These are phyloP conservation scores for Silurus asotus DNA, from an alignment of 2,113 vertebrate genomes.

Conservation along the genomic window DNA sequence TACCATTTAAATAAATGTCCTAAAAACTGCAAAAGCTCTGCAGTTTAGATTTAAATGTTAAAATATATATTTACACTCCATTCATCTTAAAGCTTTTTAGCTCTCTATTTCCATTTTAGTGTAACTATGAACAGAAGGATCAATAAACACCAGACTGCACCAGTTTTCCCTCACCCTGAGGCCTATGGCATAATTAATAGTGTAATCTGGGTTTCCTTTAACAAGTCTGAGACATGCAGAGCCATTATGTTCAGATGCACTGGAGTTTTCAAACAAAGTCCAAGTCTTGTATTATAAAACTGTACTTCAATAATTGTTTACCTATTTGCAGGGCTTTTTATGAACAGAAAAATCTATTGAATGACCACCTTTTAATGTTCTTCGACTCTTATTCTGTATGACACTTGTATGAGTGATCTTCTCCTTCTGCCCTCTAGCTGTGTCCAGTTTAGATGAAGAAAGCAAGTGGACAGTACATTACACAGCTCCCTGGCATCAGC, in stretches of 20 bases:
- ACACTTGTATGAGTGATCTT: conserved; percentile 1
- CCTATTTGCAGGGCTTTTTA: too few species aligned
- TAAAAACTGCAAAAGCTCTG: background rate
- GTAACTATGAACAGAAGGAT: conserved; percentile 13
- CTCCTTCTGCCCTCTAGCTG: conserved; percentile 74
- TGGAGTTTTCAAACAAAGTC: conserved; percentile 13
- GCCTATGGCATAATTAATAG: conserved; percentile 26
- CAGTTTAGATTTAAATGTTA: background rate
- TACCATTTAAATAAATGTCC: background rate
- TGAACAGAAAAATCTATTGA: background rate
- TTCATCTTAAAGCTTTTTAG: background rate
- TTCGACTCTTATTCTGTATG: background rate
- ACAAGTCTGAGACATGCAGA: conserved; percentile 24
- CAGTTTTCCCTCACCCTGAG: conserved; percentile 17
- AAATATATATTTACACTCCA: background rate
- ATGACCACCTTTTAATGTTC: background rate
- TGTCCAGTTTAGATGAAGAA: conserved; percentile 97
- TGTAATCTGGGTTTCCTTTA: conserved; percentile 33
- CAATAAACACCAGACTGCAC: conserved; percentile 19
- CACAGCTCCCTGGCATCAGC: conserved; percentile 92
- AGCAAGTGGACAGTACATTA: conserved; percentile 97
- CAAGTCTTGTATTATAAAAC: background rate
- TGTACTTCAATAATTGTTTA: background rate
- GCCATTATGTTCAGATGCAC: conserved; percentile 32
- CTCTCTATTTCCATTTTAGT: background rate